Evolutionary conservation across 2,797 vertebrate genomes (phyloP).

Genomic region (Aphelocoma californica): DNA sequence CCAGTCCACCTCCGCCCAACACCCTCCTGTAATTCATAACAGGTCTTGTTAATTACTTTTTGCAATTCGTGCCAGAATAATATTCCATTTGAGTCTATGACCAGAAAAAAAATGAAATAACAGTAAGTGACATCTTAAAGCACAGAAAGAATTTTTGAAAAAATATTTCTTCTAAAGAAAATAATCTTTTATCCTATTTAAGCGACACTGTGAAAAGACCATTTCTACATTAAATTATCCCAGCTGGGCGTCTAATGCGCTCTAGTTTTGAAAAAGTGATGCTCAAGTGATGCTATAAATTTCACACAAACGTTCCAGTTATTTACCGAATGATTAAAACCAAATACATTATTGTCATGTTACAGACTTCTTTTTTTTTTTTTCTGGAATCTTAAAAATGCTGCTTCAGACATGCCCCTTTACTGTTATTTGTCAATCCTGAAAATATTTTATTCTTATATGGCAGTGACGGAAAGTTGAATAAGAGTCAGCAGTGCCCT

Average conservation of each 20-base stretch:
- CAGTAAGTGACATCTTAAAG: not conserved
- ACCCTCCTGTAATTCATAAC: accelerated
- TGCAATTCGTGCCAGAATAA: not conserved
- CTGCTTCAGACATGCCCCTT: not conserved
- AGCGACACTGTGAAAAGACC: not conserved
- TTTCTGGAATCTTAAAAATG: not conserved
- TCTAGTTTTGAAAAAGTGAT: not conserved
- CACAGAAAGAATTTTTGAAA: not conserved
- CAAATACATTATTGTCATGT: not conserved
- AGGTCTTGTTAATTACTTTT: accelerated
- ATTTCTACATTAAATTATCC: not conserved
- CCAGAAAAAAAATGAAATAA: not conserved
- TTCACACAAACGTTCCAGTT: not conserved
- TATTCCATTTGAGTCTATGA: not conserved
- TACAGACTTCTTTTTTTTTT: not conserved
- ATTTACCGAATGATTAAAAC: constrained; percentile 28
- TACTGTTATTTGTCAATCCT: not conserved
- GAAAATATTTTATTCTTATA: not conserved
- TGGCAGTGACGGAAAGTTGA: not conserved
- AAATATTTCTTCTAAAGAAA: not conserved
- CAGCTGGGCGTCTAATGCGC: not conserved
- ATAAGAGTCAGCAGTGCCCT: not conserved
- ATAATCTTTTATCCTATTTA: not conserved
- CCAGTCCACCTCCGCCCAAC: not conserved
- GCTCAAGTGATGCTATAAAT: not conserved